Percentiles rank a stretch among this genome's conserved stretches.
Conservation (phyloP, 2,797 vertebrate species). For the Percopsis omiscomaycus region DNA sequence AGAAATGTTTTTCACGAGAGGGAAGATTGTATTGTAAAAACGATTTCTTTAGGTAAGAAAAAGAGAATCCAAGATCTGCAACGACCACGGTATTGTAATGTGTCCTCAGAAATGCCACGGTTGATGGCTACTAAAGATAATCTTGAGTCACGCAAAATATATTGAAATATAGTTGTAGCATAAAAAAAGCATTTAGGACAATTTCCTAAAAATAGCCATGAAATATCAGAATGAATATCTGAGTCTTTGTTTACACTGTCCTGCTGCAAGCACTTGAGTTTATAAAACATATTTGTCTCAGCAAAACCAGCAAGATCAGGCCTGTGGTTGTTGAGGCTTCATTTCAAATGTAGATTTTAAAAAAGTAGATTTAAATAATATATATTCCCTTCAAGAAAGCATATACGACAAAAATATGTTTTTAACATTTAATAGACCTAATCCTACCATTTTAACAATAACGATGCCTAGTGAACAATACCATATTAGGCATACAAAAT, state of each 20-base stretch:
- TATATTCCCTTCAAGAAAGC: not conserved
- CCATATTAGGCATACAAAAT: no score
- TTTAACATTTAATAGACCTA: not conserved
- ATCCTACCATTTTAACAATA: not conserved
- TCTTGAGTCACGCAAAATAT: not conserved
- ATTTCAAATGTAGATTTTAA: constrained; percentile 50
- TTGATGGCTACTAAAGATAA: not conserved
- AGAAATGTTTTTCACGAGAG: constrained; percentile 94
- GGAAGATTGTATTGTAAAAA: constrained; percentile 94
- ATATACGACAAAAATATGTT: not conserved
- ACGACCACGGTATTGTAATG: not conserved
- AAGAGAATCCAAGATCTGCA: no score
- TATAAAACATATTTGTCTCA: not conserved
- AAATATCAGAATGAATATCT: no score
- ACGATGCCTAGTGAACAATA: no score
- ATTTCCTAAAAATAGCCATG: no score
- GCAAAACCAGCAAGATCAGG: not conserved
- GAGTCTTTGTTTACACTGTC: constrained; percentile 44
- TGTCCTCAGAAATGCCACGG: no score
- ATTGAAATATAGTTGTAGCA: not conserved
- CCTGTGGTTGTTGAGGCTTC: constrained; percentile 35
- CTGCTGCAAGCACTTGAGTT: not conserved
- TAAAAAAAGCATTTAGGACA: not conserved
- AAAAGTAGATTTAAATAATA: constrained; percentile 62
- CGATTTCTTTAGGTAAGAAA: constrained; percentile 92